Evolutionary conservation across 2,888 invertebrate genomes (phyloP).

Genomic region (Trisateles emortualis): DNA sequence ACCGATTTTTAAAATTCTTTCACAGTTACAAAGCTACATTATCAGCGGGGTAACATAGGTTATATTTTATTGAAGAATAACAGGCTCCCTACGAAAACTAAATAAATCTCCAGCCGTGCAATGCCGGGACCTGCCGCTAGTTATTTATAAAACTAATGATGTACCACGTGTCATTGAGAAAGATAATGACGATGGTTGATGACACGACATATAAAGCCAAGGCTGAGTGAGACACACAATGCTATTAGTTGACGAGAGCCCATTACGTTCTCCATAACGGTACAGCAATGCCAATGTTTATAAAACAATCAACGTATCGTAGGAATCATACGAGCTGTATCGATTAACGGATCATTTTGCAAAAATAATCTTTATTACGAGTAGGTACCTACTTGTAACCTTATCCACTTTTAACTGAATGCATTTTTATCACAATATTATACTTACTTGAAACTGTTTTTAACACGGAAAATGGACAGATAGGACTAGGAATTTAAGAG

Average conservation of each 20-base stretch:
- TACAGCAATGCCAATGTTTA: slow-evolving; percentile 62
- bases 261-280: slow-evolving; percentile 67
- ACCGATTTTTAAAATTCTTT: too few species aligned
- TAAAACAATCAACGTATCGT: slow-evolving; percentile 46
- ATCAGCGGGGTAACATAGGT: too few species aligned
- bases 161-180: slow-evolving; percentile 20
- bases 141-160: slow-evolving; percentile 12
- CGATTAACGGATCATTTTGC: slow-evolving; percentile 15
- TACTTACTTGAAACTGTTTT: too few species aligned
- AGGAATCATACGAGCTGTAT: slow-evolving; percentile 26
- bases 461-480: too few species aligned
- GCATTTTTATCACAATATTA: too few species aligned
- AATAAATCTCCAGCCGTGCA: too few species aligned
- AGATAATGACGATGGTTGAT: slow-evolving; percentile 33
- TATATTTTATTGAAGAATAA: too few species aligned
- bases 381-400: too few species aligned
- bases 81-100: too few species aligned
- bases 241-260: slow-evolving; percentile 46
- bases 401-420: not conserved
- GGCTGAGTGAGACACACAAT: slow-evolving; percentile 48
- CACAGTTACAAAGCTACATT: too few species aligned
- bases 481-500: too few species aligned
- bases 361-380: slow-evolving; percentile 4
- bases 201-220: slow-evolving; percentile 39
- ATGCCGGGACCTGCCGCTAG: too few species aligned